These are phyloP conservation scores for Diloba caeruleocephala DNA, from an alignment of 2,888 invertebrate genomes.

Conservation along the genomic window DNA sequence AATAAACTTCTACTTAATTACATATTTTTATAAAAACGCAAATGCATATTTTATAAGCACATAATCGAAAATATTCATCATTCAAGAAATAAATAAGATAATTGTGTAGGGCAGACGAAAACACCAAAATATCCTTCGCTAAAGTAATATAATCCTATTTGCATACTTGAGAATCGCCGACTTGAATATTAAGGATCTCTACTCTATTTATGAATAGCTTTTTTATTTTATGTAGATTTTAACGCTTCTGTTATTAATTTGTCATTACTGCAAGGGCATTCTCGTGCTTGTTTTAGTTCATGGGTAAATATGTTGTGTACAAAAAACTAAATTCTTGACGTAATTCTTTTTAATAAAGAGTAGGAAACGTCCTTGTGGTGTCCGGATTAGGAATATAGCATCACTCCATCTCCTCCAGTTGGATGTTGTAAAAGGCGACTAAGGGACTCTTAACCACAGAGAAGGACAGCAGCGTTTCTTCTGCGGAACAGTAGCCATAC, in stretches of 20 bases:
- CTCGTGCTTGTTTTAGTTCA: not conserved
- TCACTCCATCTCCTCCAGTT: no score
- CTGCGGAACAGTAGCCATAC: no score
- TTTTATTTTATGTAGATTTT: slow-evolving; percentile 34
- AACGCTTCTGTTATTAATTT: slow-evolving; percentile 39
- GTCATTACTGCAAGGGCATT: slow-evolving; percentile 18
- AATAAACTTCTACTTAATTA: no score
- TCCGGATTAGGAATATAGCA: no score
- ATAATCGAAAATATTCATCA: slow-evolving; percentile 36
- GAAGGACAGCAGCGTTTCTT: no score
- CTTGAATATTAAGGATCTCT: slow-evolving; percentile 56
- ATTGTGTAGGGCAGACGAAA: slow-evolving; percentile 37
- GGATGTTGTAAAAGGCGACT: no score
- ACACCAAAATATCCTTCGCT: slow-evolving; percentile 58
- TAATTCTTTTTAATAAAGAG: no score
- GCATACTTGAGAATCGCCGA: slow-evolving; percentile 58
- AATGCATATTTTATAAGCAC: no score
- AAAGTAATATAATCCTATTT: slow-evolving; percentile 74
- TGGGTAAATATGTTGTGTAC: not conserved
- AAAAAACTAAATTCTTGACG: no score
- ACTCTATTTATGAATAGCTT: slow-evolving; percentile 32
- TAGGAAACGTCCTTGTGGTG: no score
- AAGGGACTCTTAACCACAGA: no score
- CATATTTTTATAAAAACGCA: no score
- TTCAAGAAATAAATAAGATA: slow-evolving; percentile 40